These are phyloP conservation scores for Sebastes cheni DNA, from an alignment of 2,797 vertebrate species.

Conservation along the genomic window DNA sequence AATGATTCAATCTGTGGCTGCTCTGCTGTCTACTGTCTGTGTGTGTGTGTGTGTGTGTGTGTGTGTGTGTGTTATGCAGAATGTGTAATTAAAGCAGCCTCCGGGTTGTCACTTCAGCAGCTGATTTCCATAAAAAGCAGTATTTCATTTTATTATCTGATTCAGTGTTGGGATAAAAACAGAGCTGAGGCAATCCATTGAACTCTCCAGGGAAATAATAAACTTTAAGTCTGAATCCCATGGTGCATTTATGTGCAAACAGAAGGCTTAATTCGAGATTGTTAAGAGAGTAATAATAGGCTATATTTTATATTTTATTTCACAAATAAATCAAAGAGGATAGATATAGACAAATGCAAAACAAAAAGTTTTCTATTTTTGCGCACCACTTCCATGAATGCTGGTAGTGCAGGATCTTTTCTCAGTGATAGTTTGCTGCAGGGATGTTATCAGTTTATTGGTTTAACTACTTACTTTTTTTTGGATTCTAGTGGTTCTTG, in stretches of 20 bases:
- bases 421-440: neutral
- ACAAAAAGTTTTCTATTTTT: neutral
- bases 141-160: neutral
- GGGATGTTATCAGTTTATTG: neutral
- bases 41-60: neutral
- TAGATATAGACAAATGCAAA: neutral
- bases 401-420: neutral
- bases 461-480: neutral
- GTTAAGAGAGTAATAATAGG: neutral
- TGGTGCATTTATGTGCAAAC: neutral
- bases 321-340: neutral
- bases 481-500: neutral
- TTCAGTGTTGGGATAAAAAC: neutral
- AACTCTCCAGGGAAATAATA: neutral
- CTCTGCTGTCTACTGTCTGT: neutral
- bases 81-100: conserved; percentile 35
- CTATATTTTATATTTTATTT: neutral
- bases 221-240: neutral
- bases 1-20: conserved; percentile 42
- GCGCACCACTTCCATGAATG: neutral
- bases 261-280: neutral
- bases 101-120: conserved; percentile 13
- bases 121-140: conserved; percentile 9
- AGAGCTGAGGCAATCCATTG: neutral
- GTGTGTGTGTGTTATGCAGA: neutral